Conservation (phyloP, 2,113 vertebrate species). For the Melanerpes formicivorus region DNA sequence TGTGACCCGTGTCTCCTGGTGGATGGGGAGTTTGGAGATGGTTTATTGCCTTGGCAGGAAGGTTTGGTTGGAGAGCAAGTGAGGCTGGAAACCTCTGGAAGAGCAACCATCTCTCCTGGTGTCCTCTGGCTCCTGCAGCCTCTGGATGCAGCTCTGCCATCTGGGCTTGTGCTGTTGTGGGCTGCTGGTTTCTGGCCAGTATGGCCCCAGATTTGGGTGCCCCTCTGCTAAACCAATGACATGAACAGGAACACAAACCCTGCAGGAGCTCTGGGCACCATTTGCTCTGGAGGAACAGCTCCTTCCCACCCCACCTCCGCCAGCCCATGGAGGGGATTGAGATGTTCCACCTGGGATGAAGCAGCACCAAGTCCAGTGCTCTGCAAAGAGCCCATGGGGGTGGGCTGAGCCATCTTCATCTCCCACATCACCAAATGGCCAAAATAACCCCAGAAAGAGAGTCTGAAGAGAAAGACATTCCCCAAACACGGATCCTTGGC, state of each 20-base stretch:
- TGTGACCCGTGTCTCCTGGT: not conserved
- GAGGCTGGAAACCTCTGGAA: not conserved
- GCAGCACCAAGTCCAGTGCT: rapidly evolving
- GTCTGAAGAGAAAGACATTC: not conserved
- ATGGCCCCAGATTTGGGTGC: not conserved
- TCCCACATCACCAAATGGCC: rapidly evolving
- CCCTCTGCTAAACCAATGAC: not conserved
- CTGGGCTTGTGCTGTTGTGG: not conserved
- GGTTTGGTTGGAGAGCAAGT: not conserved
- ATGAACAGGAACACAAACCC: rapidly evolving
- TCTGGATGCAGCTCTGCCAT: not conserved
- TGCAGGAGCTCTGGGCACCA: not conserved
- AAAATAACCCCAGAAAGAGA: not conserved
- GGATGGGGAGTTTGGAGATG: not conserved
- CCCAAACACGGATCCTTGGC: conserved; percentile 1
- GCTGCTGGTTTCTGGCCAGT: not conserved
- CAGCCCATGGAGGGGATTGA: rapidly evolving
- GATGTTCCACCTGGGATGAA: not conserved
- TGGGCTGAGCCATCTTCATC: not conserved
- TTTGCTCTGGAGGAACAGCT: not conserved
- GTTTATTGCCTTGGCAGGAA: conserved; percentile 58
- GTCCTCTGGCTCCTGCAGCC: not conserved
- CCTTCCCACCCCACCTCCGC: not conserved
- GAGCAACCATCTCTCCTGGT: not conserved
- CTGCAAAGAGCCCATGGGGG: not conserved